Base-by-base conservation (phyloP, 2,113 vertebrate species). In the Callionymus lyra region DNA sequence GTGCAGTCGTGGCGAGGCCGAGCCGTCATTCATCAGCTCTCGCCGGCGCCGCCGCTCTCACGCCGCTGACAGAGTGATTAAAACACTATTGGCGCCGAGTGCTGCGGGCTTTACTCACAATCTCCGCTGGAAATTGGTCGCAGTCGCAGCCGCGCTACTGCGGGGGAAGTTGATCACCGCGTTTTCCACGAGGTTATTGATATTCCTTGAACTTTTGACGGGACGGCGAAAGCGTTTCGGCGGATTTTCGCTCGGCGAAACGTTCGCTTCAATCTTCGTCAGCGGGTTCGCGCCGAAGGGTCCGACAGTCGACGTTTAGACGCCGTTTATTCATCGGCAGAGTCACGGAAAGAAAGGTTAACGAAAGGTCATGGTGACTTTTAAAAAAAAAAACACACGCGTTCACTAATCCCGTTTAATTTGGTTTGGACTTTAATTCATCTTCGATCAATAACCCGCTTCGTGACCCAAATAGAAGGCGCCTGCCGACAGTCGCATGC, bases 41-140 rank as follows among this genome's bases (percentile, higher is more conserved):
- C 72, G 64, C 65, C 65, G 51, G 48, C 31, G 49, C 37, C 65
- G 51, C 50, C 31, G 49, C 37, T 56, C 56, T 64, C 59, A 47
- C 41, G 55, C 59, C 56, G 55, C 41, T 58, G 64, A 74, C 74
- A 70, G 59, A 64, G 66, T 76, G 70, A 81, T 81, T 80, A 78
- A 81, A 83, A 75, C 53, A 49, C 56, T 55, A 65, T 68, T 53
- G 70, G 56, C 53, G 44, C 12, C 15, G 46, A 67, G 50, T n/a
- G 38, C 72, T 54, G 51, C 53, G 16, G 57, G 65, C 56, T 67
- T 61, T 59, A 40, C 59, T 64, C 47, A 48, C 58, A 72, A 60
- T 56, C 58, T 56, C 43, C 49, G 49, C 58, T n/a, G 47, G 44
- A 65, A 65, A 63, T 71, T 54, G 68, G 41, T 48, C 10, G 34